Evolutionary conservation across 2,888 invertebrate species (phyloP).

Genomic region (Coleophora flavipennella): DNA sequence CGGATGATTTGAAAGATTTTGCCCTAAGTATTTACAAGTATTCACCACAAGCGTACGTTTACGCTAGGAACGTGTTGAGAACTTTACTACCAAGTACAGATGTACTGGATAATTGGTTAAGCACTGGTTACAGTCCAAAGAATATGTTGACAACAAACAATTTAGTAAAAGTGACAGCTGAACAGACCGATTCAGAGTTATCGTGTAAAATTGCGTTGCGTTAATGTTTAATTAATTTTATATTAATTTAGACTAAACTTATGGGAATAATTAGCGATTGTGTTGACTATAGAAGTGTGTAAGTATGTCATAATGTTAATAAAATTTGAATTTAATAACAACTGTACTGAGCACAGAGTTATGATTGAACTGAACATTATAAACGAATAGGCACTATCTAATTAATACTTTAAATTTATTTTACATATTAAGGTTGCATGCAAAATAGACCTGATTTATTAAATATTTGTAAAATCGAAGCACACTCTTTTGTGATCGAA

Average conservation of each 20-base stretch:
- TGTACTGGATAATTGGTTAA: conserved; percentile 52
- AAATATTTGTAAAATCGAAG: too few relatives aligned
- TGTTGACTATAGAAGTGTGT: background rate
- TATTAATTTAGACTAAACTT: conserved; percentile 4
- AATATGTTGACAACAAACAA: conserved; percentile 41
- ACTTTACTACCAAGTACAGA: conserved; percentile 61
- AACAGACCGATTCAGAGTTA: conserved; percentile 53
- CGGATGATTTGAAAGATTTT: conserved; percentile 61
- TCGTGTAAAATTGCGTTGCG: conserved; percentile 42
- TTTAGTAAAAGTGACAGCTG: conserved; percentile 49
- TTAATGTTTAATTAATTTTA: conserved; percentile 5
- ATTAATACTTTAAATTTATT: too few relatives aligned
- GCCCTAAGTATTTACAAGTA: conserved; percentile 61
- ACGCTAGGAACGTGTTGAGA: conserved; percentile 54
- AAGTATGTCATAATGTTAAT: background rate
- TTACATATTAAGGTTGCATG: too few relatives aligned
- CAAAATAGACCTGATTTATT: too few relatives aligned
- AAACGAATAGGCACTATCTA: too few relatives aligned
- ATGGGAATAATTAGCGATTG: conserved; percentile 3
- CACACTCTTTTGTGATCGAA: too few relatives aligned
- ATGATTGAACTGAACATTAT: too few relatives aligned
- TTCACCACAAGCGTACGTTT: conserved; percentile 62
- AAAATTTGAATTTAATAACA: too few relatives aligned
- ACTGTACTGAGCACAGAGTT: too few relatives aligned
- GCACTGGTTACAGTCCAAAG: conserved; percentile 47